These are phyloP conservation scores for Tychaedon coryphoeus DNA, from an alignment of 2,113 vertebrate species.

Conservation along the genomic window DNA sequence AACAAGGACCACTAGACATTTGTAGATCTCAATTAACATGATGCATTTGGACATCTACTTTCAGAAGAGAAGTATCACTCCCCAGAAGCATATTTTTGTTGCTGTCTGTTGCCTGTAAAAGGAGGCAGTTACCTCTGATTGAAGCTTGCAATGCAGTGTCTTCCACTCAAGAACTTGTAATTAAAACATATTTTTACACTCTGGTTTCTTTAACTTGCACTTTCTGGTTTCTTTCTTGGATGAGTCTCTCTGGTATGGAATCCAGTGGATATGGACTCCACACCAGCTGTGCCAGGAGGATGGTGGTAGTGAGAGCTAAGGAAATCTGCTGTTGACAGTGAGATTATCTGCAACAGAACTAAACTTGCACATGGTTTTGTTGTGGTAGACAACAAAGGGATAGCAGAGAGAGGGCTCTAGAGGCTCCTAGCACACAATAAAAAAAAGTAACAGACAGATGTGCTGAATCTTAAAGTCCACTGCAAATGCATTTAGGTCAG, in stretches of 20 bases:
- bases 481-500: constrained; percentile 34
- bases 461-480: constrained; percentile 43
- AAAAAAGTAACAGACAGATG: constrained; percentile 16
- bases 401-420: constrained; percentile 15
- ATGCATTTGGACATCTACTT: neutral
- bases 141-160: neutral
- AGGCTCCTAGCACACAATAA: neutral
- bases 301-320: constrained; percentile 65
- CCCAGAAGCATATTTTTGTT: neutral
- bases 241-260: constrained; percentile 55
- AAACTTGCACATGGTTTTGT: constrained; percentile 4
- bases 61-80: neutral
- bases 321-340: constrained; percentile 63
- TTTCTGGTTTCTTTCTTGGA: neutral
- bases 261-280: constrained; percentile 54
- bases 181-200: neutral
- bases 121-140: neutral
- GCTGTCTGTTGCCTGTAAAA: neutral
- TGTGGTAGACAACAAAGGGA: constrained; percentile 23
- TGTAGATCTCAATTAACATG: neutral
- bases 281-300: neutral
- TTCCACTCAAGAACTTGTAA: neutral
- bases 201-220: neutral
- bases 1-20: neutral
- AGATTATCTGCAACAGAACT: constrained; percentile 38